Base-by-base conservation (phyloP, 2,113 vertebrate genomes). In the Sula dactylatra region DNA sequence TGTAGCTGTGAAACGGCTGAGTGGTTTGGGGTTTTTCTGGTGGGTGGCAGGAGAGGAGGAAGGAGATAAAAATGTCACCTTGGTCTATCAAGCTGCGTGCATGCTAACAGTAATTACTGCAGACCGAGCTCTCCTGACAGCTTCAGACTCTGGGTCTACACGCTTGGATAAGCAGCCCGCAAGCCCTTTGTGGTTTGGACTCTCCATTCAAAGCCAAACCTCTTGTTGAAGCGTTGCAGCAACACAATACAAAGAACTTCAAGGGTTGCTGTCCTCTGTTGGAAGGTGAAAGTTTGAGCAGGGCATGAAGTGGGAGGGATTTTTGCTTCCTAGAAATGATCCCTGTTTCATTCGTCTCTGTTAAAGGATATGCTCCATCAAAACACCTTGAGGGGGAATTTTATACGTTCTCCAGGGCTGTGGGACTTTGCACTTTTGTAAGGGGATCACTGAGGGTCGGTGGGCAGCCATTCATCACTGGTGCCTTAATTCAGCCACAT, bases 221-320 rank as follows among this genome's bases (percentile, higher is more conserved):
- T 76, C 18, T 42, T 26, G 44, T 6, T 50, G 36, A 71, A 31
- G 7, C 4, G 2, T 14, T 64, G 15, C 59, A n/a, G 52, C 58
- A 16, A 9, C 44, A 12, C 40, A 12, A 5, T 1, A 1, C 29
- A 6, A 7, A 5, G 34, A 18, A 2, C 31, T 29, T 5, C 24
- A 2, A 5, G 49, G 40, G 49, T 9, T n/a, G 50, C 29, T 59
- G 9, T n/a, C 5, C 49, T 40, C 44, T 8, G 0, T 1, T 0
- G 1, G 64, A 14, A 24, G 40, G 65, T 40, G 22, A 8, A 4
- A 7, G 18, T 7, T 17, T 1, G 11, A 61, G 59, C 65, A 52
- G 65, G 58, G 45, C 0, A 0, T 11, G 70, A 45, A 42, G 29
- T 5, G 17, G 34, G 31, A 61, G 26, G 27, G 27, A 18, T 2